Evolutionary conservation across 2,113 vertebrate genomes (phyloP).

Genomic region (Gobiocypris rarus): DNA sequence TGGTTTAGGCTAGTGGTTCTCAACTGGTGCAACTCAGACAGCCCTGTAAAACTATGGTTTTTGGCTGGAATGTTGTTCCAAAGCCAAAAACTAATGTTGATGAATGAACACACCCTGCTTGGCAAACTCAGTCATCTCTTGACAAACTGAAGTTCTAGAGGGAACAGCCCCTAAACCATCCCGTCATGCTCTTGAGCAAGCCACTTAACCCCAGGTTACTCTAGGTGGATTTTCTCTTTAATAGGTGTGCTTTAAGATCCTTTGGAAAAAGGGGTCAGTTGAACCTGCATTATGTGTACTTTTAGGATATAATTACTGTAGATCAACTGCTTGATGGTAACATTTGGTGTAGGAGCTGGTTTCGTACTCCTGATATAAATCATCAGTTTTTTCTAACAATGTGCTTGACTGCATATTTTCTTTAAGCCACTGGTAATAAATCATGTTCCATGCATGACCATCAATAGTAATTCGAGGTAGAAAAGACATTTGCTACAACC

Average conservation of each 20-base stretch:
- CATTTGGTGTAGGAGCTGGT: slow-evolving; percentile 5
- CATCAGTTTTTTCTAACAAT: slow-evolving; percentile 16
- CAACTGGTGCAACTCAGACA: neutral
- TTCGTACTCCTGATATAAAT: slow-evolving; percentile 9
- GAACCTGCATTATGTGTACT: neutral
- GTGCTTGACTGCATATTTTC: slow-evolving; percentile 5
- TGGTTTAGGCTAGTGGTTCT: neutral
- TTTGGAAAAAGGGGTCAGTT: neutral
- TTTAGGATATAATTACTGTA: slow-evolving; percentile 27
- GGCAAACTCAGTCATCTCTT: neutral
- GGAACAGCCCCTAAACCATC: neutral
- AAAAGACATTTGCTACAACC: neutral
- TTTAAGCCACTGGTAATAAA: slow-evolving; percentile 17
- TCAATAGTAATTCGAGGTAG: neutral
- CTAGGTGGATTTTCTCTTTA: neutral
- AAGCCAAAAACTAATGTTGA: neutral
- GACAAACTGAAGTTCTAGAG: neutral
- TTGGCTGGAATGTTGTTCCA: neutral
- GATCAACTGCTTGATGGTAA: slow-evolving; percentile 13
- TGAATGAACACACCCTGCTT: neutral
- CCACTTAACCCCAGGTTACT: slow-evolving; percentile 8
- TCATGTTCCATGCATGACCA: neutral
- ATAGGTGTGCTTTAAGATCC: neutral
- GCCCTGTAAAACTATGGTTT: neutral
- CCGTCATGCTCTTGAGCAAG: neutral